Conservation (phyloP, 2,888 invertebrate genomes). For the Sarcophaga caerulescens region DNA sequence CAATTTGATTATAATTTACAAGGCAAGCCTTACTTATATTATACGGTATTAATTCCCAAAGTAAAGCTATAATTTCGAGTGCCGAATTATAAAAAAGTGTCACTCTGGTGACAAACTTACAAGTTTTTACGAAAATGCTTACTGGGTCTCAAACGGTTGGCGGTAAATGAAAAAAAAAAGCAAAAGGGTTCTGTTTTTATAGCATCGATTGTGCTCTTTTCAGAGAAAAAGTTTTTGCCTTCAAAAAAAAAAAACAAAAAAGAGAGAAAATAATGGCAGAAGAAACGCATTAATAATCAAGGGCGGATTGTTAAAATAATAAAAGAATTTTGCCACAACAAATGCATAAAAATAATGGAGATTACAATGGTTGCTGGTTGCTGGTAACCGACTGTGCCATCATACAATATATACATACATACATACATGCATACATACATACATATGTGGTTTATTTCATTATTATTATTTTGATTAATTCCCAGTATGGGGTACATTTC, state of each 20-base stretch:
- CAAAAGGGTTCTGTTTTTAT: constrained; percentile 48
- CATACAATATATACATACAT: too few relatives aligned
- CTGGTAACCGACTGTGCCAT: neutral
- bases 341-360: constrained; percentile 51
- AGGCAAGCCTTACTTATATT: too few relatives aligned
- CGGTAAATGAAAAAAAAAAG: constrained; percentile 11
- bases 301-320: constrained; percentile 42
- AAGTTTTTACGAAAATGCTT: too few relatives aligned
- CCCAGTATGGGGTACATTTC: constrained; percentile 28
- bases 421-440: too few relatives aligned
- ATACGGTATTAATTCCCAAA: too few relatives aligned
- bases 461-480: constrained; percentile 30
- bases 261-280: neutral
- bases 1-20: too few relatives aligned
- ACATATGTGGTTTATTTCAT: constrained; percentile 31
- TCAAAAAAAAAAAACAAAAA: neutral
- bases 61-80: too few relatives aligned
- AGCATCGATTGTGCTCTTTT: constrained; percentile 37
- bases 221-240: neutral
- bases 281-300: constrained; percentile 56
- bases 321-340: constrained; percentile 16
- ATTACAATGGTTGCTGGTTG: constrained; percentile 20
- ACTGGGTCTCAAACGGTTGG: constrained; percentile 24
- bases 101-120: too few relatives aligned
- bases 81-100: too few relatives aligned